A percentile compares a stretch with the other conserved stretches of the same genome.
These are phyloP conservation scores for Anagyrus pseudococci DNA, from an alignment of 2,888 invertebrate species.

Conservation along the genomic window DNA sequence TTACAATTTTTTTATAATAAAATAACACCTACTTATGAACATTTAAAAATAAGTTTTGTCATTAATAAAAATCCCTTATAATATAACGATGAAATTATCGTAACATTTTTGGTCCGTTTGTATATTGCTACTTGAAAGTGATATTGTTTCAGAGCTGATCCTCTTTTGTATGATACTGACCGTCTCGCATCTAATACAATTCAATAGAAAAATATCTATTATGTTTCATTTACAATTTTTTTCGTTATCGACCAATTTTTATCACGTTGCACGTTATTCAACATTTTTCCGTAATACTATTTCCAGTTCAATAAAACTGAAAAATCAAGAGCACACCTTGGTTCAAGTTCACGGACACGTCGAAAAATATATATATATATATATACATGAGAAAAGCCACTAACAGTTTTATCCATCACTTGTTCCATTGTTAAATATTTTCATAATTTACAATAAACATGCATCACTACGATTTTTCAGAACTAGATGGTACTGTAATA, in stretches of 20 bases:
- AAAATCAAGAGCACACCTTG: slow-evolving; percentile 10
- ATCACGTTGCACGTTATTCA: slow-evolving; percentile 8
- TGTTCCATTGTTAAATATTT: slow-evolving; percentile 4
- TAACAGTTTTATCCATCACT: too few relatives aligned
- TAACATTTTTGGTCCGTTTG: slow-evolving; percentile 42
- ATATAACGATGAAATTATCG: slow-evolving; percentile 33
- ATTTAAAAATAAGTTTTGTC: slow-evolving; percentile 5
- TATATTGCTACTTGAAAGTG: slow-evolving; percentile 39
- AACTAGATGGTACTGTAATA: too few relatives aligned
- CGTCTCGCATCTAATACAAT: slow-evolving; percentile 7
- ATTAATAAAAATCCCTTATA: slow-evolving; percentile 24
- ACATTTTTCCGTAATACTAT: slow-evolving; percentile 20
- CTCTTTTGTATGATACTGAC: slow-evolving; percentile 10
- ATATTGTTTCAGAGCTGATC: slow-evolving; percentile 7
- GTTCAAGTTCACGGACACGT: not conserved
- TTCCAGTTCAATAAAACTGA: slow-evolving; percentile 21
- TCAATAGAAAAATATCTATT: slow-evolving; percentile 30
- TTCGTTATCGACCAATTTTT: slow-evolving; percentile 10
- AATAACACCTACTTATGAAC: slow-evolving; percentile 14
- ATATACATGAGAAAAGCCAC: slow-evolving; percentile 6
- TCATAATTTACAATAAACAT: slow-evolving; percentile 2
- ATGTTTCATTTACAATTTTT: slow-evolving; percentile 23
- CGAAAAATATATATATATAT: slow-evolving; percentile 23
- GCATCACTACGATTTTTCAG: not conserved
- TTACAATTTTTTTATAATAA: slow-evolving; percentile 16